Percentiles rank a stretch among this genome's conserved stretches.
Evolutionary conservation across 2,888 invertebrate genomes (phyloP).

Genomic region (Eupithecia pulchellata): DNA sequence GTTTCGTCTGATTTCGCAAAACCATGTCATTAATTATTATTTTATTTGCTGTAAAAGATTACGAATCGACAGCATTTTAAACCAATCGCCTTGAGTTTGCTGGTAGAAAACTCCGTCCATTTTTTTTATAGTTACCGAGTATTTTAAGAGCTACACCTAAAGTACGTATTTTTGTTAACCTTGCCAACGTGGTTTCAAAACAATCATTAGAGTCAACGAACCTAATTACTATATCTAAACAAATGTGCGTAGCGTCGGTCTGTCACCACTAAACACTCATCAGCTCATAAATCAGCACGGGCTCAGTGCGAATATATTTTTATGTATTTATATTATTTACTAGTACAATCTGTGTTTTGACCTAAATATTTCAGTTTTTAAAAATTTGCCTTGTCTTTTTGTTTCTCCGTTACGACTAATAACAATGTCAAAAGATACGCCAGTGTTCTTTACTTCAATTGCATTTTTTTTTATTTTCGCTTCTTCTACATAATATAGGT

Average conservation of each 20-base stretch:
- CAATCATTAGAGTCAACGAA: conserved; percentile 37
- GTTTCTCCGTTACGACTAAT: neutral
- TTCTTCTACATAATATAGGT: too few relatives aligned
- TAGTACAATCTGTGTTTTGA: conserved; percentile 12
- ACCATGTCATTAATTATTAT: neutral
- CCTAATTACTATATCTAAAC: conserved; percentile 32
- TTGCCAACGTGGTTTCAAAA: conserved; percentile 25
- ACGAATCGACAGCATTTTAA: neutral
- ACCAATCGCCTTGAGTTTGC: neutral
- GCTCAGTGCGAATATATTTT: conserved; percentile 29
- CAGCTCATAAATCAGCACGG: conserved; percentile 46
- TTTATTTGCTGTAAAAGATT: neutral
- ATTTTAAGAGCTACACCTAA: neutral
- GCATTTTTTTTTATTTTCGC: neutral
- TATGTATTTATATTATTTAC: neutral
- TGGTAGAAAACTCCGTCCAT: neutral
- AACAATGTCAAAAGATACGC: neutral
- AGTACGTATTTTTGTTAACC: conserved; percentile 22
- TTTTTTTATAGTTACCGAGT: neutral
- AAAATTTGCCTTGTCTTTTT: conserved; percentile 6
- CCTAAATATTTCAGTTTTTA: conserved; percentile 41
- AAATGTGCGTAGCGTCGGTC: conserved; percentile 33
- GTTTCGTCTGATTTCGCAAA: conserved; percentile 15
- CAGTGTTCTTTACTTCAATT: neutral
- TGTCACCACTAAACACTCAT: conserved; percentile 24